Evolutionary conservation across 2,888 invertebrate genomes (phyloP).

Genomic region (Euclidia mi): DNA sequence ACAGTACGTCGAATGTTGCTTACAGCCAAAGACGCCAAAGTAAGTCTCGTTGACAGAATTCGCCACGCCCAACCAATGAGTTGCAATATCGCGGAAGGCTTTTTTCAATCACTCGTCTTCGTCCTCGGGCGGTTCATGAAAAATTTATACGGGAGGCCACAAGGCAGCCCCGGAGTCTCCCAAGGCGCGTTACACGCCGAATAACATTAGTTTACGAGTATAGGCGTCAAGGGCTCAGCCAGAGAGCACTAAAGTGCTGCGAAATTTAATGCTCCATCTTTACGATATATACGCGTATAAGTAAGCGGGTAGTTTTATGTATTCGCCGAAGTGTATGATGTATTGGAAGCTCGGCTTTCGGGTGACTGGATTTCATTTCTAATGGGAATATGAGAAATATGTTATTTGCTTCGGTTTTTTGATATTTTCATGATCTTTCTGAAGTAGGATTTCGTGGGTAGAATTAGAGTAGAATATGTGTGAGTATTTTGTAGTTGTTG

Average conservation of each 20-base stretch:
- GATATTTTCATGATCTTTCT: no score
- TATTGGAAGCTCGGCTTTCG: constrained; percentile 19
- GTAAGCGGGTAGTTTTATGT: constrained; percentile 35
- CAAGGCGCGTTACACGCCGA: constrained; percentile 77
- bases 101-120: constrained; percentile 82
- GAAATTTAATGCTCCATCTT: constrained; percentile 68
- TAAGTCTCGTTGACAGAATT: constrained; percentile 34
- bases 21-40: constrained; percentile 4
- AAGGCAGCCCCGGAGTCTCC: constrained; percentile 61
- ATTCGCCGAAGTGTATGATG: constrained; percentile 15
- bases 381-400: neutral
- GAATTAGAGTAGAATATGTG: no score
- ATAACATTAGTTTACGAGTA: constrained; percentile 85
- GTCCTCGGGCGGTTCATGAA: constrained; percentile 81
- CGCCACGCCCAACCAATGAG: constrained; percentile 67
- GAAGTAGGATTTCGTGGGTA: no score
- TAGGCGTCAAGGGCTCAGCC: constrained; percentile 63
- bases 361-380: constrained; percentile 3
- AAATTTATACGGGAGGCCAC: constrained; percentile 78
- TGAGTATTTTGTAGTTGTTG: no score
- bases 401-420: neutral
- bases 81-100: constrained; percentile 75
- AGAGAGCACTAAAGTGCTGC: constrained; percentile 68
- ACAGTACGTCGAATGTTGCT: no score
- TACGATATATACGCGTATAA: constrained; percentile 52